Evolutionary conservation across 1,140 invertebrate species (phyloP).

Genomic region (Zaprionus gabonicus): DNA sequence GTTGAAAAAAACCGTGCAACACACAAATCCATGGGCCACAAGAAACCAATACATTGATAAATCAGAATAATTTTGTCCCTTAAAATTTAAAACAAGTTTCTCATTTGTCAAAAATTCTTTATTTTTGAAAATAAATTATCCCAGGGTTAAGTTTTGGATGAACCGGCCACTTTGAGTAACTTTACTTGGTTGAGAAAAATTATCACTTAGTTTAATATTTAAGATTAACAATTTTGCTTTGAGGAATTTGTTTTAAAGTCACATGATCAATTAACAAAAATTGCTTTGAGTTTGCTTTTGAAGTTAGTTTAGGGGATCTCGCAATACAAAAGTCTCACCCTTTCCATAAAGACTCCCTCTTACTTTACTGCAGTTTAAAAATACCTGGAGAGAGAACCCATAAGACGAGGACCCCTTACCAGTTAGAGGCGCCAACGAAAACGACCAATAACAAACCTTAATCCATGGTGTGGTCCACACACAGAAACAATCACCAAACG

Average conservation of each 20-base stretch:
- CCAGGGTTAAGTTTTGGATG: not conserved
- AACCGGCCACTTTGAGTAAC: not conserved
- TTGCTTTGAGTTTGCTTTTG: not conserved
- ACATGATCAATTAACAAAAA: not conserved
- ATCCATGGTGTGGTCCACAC: constrained; percentile 37
- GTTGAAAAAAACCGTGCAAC: not conserved
- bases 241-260: not conserved
- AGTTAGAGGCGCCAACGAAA: constrained; percentile 35
- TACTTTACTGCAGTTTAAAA: constrained; percentile 5
- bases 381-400: constrained; percentile 12
- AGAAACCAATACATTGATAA: not conserved
- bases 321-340: not conserved
- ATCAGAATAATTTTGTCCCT: not conserved
- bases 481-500: constrained; percentile 54
- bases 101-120: constrained; percentile 14
- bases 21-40: not conserved
- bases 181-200: not conserved
- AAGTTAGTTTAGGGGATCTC: not conserved
- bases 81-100: not conserved
- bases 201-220: not conserved
- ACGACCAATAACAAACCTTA: constrained; percentile 66
- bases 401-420: constrained; percentile 26
- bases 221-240: not conserved
- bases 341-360: not conserved
- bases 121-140: constrained; percentile 20